Base-by-base conservation (phyloP, 1,140 invertebrate genomes). In the Drosophila persimilis region DNA sequence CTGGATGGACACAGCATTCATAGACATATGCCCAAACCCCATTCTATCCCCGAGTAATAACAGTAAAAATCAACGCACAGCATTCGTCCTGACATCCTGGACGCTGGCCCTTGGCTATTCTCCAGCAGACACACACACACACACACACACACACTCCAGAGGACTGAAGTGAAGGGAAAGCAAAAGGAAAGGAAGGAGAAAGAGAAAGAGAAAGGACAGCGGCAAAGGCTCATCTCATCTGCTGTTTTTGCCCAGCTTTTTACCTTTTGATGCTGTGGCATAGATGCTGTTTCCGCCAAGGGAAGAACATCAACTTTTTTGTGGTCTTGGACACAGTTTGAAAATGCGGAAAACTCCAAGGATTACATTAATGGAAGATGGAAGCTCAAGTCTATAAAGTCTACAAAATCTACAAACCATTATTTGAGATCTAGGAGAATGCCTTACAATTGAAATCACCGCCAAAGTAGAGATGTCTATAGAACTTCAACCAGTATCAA, bases 41-140 rank as follows among this genome's bases (percentile, higher is more conserved):
- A 46, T 15, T 20, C 17, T 39, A 39, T 13, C 44, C 55, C 26
- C 20, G 51, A 72, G 61, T 83, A 86, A 86, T 86, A 88, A 88
- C 83, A 81, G 74, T 78, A 78, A 81, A 83, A 86, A 88, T 83
- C 83, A 86, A 88, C 78, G 77, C 78, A 80, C 64, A 31, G 61
- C 80, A 85, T 80, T 73, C 73, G 73, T 77, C 31, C 80, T 66
- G 31, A 51, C 76, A 64, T 70, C 63, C 52, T 57, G 17, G 4
- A 39, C 11, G 31, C 80, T 84, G 80, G 80, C 80, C 80, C 53
- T 60, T 80, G 80, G 80, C 80, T 72, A 84, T 73, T 66, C 62
- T 63, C 71, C 26, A 60, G 59, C 79, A 62, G 46, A 73, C 35
- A 29, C 47, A 48, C 15, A 53, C 31, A 55, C 2, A 45, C 11